These are phyloP conservation scores for Bombus pascuorum DNA, from an alignment of 1,140 invertebrate genomes.

Conservation along the genomic window DNA sequence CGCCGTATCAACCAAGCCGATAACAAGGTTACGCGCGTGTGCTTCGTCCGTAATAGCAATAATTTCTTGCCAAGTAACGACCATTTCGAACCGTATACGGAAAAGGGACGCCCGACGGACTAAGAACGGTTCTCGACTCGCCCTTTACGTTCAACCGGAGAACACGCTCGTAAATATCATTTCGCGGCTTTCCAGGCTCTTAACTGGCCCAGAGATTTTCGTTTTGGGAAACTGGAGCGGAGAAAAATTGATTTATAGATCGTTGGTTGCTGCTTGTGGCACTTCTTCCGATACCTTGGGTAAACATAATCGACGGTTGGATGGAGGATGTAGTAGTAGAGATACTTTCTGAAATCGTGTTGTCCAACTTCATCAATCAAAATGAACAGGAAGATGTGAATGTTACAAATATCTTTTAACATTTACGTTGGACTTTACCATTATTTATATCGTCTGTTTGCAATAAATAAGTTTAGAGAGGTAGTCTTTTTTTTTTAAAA, in stretches of 20 bases:
- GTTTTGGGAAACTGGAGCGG: background rate
- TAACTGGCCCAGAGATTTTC: background rate
- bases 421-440: too few relatives aligned
- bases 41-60: constrained; percentile 45
- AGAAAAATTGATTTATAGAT: background rate
- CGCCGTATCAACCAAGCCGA: constrained; percentile 21
- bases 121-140: background rate
- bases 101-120: background rate
- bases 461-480: background rate
- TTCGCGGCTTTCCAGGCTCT: background rate
- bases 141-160: background rate
- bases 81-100: constrained; percentile 6
- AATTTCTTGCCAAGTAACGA: constrained; percentile 55
- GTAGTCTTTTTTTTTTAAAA: background rate
- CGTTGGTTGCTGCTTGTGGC: background rate
- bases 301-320: too few relatives aligned
- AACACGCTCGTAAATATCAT: background rate
- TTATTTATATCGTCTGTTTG: background rate
- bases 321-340: too few relatives aligned
- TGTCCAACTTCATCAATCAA: too few relatives aligned
- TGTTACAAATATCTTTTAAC: too few relatives aligned
- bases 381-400: too few relatives aligned
- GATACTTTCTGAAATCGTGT: too few relatives aligned
- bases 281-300: background rate
- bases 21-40: constrained; percentile 53